Conservation (phyloP, 2,888 invertebrate species). For the Carterocephalus palaemon region DNA sequence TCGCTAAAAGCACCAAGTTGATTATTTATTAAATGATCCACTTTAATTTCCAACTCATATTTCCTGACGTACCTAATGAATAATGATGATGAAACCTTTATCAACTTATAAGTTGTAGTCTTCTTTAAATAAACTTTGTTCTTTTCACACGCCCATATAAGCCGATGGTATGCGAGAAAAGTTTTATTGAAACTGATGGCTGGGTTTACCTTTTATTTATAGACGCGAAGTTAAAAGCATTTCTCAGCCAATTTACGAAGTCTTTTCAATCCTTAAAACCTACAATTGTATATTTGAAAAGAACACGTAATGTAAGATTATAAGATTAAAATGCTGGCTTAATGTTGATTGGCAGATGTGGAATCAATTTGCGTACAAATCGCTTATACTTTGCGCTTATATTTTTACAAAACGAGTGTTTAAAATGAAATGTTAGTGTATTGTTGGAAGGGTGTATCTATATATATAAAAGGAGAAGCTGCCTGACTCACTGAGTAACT, state of each 20-base stretch:
- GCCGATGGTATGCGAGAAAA: slow-evolving; percentile 2
- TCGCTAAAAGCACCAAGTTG: too few species aligned
- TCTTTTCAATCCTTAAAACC: slow-evolving; percentile 20
- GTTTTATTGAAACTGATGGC: slow-evolving; percentile 22
- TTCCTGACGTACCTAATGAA: too few species aligned
- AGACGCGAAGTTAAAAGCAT: slow-evolving; percentile 21
- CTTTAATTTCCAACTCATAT: too few species aligned
- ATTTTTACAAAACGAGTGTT: not conserved
- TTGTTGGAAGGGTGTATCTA: too few species aligned
- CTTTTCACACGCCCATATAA: slow-evolving; percentile 1
- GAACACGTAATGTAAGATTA: slow-evolving; percentile 1
- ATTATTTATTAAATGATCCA: too few species aligned
- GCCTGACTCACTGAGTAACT: too few species aligned
- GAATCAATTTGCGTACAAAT: not conserved
- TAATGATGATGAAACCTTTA: too few species aligned
- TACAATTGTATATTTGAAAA: slow-evolving; percentile 11
- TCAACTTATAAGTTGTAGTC: too few species aligned
- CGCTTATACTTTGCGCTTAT: not conserved
- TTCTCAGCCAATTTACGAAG: slow-evolving; percentile 18
- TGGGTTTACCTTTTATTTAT: slow-evolving; percentile 18
- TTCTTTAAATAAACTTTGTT: not conserved
- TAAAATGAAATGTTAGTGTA: not conserved
- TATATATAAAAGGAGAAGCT: too few species aligned
- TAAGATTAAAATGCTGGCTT: slow-evolving; percentile 1
- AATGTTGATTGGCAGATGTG: slow-evolving; percentile 20